Evolutionary conservation across 1,140 invertebrate species (phyloP).

Genomic region (Globodera rostochiensis): DNA sequence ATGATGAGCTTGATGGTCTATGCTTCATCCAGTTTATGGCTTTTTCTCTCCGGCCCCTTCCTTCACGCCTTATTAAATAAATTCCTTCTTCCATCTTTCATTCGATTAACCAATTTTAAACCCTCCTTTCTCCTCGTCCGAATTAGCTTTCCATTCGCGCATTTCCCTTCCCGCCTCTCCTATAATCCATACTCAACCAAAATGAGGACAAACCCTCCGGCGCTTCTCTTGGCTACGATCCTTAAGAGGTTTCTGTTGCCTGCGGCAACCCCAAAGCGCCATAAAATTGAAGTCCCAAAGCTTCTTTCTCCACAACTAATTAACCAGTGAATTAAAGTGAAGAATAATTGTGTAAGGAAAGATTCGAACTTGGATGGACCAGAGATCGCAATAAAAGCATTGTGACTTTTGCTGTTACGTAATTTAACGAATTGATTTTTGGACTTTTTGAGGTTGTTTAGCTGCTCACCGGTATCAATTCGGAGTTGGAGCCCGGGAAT

Average conservation of each 20-base stretch:
- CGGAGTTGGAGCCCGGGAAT: not conserved
- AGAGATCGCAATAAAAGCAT: too few relatives aligned
- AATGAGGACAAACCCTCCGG: not conserved
- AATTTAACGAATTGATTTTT: not conserved
- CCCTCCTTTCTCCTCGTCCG: not conserved
- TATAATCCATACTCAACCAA: not conserved
- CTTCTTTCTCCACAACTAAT: not conserved
- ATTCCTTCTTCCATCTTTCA: not conserved
- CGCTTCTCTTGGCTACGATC: not conserved
- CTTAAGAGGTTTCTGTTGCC: not conserved
- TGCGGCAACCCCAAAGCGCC: not conserved
- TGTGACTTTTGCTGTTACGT: too few relatives aligned
- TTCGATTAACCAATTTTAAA: not conserved
- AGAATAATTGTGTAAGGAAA: not conserved
- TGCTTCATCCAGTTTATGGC: not conserved
- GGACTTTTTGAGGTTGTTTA: not conserved
- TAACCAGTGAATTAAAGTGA: not conserved
- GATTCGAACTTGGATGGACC: too few relatives aligned
- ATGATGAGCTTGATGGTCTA: not conserved
- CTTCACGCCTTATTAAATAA: not conserved
- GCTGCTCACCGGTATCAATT: conserved; percentile 6
- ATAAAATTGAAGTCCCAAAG: not conserved
- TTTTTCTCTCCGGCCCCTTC: not conserved
- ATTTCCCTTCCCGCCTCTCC: not conserved
- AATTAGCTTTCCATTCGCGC: not conserved